Conservation (phyloP, 2,797 vertebrate species). For the Podarcis lilfordi region DNA sequence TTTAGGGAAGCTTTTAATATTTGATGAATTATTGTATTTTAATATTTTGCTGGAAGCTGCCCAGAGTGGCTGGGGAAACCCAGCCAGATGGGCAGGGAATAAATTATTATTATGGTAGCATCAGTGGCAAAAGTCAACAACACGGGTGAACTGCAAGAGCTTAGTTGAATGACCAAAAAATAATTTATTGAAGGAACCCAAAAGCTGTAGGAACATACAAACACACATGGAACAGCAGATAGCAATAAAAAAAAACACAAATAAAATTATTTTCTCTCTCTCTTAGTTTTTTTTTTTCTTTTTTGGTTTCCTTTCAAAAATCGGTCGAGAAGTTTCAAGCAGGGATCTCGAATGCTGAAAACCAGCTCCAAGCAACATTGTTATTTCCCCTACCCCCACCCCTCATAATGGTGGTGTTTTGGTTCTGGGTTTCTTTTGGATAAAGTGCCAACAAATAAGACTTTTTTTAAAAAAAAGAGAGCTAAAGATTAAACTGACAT, state of each 20-base stretch:
- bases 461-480: constrained; percentile 46
- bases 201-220: constrained; percentile 79
- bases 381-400: constrained; percentile 22
- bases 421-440: not conserved
- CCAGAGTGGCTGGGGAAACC: no score
- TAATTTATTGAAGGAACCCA: constrained; percentile 83
- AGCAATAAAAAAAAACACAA: constrained; percentile 63
- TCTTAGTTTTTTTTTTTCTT: not conserved
- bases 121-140: not conserved
- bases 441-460: constrained; percentile 78
- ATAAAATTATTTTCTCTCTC: no score
- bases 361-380: constrained; percentile 66
- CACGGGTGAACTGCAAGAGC: not conserved
- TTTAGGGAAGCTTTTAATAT: no score
- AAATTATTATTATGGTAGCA: no score
- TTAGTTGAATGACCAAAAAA: constrained; percentile 78
- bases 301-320: constrained; percentile 46
- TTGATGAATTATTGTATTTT: no score
- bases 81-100: no score
- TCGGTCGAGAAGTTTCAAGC: constrained; percentile 59
- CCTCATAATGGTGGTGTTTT: not conserved
- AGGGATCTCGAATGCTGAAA: constrained; percentile 54
- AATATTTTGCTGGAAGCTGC: no score
- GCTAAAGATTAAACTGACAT: not conserved
- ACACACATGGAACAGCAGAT: constrained; percentile 75